Evolutionary conservation across 2,888 invertebrate species (phyloP).

Genomic region (Corbicula japonica): DNA sequence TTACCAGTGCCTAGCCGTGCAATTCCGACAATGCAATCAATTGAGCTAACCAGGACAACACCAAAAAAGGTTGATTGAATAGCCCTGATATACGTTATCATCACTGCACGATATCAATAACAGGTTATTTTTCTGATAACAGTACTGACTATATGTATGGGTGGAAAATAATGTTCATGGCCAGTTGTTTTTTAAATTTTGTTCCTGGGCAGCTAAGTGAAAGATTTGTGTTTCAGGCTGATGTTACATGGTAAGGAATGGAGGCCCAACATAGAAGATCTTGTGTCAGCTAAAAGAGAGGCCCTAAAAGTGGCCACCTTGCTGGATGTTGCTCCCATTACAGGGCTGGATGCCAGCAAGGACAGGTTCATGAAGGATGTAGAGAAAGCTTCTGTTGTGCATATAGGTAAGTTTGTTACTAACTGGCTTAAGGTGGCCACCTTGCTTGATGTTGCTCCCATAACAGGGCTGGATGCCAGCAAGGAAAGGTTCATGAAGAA

Average conservation of each 20-base stretch:
- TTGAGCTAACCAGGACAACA: no score
- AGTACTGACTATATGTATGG: no score
- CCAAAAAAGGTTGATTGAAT: no score
- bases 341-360: constrained; percentile 80
- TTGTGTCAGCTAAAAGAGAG: constrained; percentile 76
- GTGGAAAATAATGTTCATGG: no score
- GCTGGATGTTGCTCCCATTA: constrained; percentile 76
- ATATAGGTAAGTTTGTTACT: constrained; percentile 77
- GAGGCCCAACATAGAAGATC: constrained; percentile 72
- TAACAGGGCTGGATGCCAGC: constrained; percentile 78
- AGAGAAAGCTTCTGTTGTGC: constrained; percentile 79
- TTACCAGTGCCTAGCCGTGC: no score
- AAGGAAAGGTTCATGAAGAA: constrained; percentile 77
- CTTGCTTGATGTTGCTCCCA: constrained; percentile 72
- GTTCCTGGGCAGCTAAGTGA: no score
- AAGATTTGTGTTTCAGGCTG: constrained; percentile 74
- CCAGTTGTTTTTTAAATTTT: no score
- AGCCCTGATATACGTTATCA: no score
- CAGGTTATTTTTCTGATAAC: no score
- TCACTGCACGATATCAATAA: no score
- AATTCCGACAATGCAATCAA: no score
- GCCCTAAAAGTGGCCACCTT: constrained; percentile 75
- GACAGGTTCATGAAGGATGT: constrained; percentile 78
- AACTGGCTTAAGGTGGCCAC: constrained; percentile 69
- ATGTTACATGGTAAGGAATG: constrained; percentile 77